Evolutionary conservation across 2,113 vertebrate species (phyloP).

Genomic region (Pan troglodytes): NHGRI_mPanTro3-v2.1_pri NC_072404.2:149292001-149292500

Average conservation of each 20-base stretch:
- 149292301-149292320: background rate
- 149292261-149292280: background rate
- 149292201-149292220: background rate
- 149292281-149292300: background rate
- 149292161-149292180: background rate
- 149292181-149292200: background rate
- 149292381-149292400: background rate
- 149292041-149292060: background rate
- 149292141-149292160: background rate
- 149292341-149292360: background rate
- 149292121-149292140: background rate
- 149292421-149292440: background rate
- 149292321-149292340: background rate
- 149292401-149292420: background rate
- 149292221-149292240: background rate
- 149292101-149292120: background rate
- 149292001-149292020: background rate
- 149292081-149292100: background rate
- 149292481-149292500: background rate
- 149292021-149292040: background rate
- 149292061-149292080: background rate
- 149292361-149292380: background rate
- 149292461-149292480: background rate
- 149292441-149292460: background rate
- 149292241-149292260: background rate